phyloP scores from a whole-genome alignment of 2,113 vertebrate genomes.

The Murina feae region DNA sequence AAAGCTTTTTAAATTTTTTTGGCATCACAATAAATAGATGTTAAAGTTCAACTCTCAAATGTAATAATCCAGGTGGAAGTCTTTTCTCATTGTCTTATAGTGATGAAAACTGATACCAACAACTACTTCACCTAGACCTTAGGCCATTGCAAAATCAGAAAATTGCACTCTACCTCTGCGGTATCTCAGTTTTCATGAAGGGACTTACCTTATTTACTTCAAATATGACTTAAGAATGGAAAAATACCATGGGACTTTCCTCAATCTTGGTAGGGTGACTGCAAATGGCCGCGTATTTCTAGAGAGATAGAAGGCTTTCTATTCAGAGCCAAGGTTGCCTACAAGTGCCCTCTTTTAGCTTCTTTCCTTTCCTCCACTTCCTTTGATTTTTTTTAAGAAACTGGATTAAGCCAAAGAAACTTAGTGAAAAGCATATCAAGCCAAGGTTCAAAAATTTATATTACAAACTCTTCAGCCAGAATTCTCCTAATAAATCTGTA shows the following conservation, averaged over 20 bases:
- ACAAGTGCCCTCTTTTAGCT: neutral
- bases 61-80: neutral
- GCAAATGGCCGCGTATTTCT: neutral
- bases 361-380: neutral
- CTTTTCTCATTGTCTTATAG: neutral
- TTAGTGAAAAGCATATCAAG: neutral
- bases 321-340: neutral
- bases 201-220: constrained; percentile 48
- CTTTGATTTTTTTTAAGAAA: neutral
- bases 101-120: constrained; percentile 1
- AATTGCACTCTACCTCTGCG: neutral
- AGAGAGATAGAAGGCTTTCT: neutral
- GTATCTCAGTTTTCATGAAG: constrained; percentile 50
- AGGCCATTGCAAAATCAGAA: neutral
- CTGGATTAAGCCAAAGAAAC: neutral
- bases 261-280: neutral
- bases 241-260: constrained; percentile 63
- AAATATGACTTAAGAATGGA: neutral
- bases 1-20: neutral
- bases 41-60: neutral
- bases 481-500: neutral
- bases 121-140: neutral
- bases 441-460: neutral
- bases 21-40: neutral
- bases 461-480: neutral